Conservation (phyloP, 2,888 invertebrate genomes). For the Ischnus inquisitorius region DNA sequence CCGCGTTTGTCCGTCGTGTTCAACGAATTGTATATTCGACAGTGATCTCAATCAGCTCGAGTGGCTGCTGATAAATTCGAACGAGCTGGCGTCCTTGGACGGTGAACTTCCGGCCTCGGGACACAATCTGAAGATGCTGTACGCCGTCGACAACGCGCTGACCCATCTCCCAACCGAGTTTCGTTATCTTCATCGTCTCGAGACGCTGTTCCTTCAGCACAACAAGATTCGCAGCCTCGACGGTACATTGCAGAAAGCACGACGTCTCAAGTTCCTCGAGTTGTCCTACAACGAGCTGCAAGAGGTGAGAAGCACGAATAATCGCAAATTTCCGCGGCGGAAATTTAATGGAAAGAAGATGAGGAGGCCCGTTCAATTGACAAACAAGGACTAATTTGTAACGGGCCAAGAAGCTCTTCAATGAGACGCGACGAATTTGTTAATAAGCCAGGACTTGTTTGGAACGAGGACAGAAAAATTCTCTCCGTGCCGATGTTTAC, state of each 20-base stretch:
- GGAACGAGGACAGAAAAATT: conserved; percentile 4
- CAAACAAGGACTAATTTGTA: not conserved
- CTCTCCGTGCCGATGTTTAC: conserved; percentile 28
- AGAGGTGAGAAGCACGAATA: conserved; percentile 80
- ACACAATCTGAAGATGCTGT: conserved; percentile 89
- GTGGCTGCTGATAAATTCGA: conserved; percentile 93
- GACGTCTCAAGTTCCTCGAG: conserved; percentile 89
- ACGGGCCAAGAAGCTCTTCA: not conserved
- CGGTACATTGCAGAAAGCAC: conserved; percentile 90
- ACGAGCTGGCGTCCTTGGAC: conserved; percentile 91
- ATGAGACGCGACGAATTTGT: not conserved
- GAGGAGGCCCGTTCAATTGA: not conserved
- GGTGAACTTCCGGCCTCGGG: conserved; percentile 91
- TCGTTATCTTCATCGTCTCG: conserved; percentile 89
- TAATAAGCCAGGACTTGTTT: conserved; percentile 2
- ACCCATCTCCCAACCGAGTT: conserved; percentile 91
- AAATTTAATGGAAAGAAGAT: not conserved
- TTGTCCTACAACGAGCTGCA: conserved; percentile 92
- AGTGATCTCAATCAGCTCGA: conserved; percentile 90
- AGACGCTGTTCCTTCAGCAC: conserved; percentile 90
- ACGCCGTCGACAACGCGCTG: conserved; percentile 91
- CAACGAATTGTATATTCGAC: conserved; percentile 69
- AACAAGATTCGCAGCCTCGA: conserved; percentile 91
- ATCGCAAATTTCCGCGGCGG: not conserved
- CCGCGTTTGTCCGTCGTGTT: not conserved